Base-by-base conservation (phyloP, 92 coral and sea anemone species). In the Zoanthus solanderi region DNA sequence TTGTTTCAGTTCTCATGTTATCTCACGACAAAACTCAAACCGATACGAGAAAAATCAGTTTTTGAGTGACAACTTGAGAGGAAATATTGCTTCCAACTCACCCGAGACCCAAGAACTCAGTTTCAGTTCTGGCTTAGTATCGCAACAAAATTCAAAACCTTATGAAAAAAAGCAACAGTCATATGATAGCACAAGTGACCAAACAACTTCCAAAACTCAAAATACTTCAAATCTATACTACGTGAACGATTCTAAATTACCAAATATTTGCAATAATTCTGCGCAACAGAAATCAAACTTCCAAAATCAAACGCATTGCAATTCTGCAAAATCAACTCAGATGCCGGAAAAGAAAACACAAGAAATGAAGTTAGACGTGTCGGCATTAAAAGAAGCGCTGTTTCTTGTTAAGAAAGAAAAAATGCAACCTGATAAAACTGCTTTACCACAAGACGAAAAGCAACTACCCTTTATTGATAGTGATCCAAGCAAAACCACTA, bases 371-470 rank as follows among this genome's bases (percentile, higher is more conserved):
- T 13, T 81, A 11, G 75, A 81, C 18, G 60, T 81, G 9, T 28
- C 34, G 14, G 75, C 61, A 13, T 75, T 81, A 30, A 67, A 68
- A 81, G 85, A 81, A 65, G 75, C 85, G 57, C 23, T 81, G 45
- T 29, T 12, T 66, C 47, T 67, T 23, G 60, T 81, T 8, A 15
- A 81, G 42, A 81, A 46, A 44, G 37, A 81, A 0, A 73, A 81
- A 31, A 66, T 16, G 14, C 7, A 16, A 46, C 60, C 85, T 3
- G 10, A 42, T 29, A 66, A 44, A 66, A 45, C 23, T 9, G 28
- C 85, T 12, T 0, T 63, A 30, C 75, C 85, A 15, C 6, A 5
- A 6, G 71, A 74, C 7, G 78, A 44, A 52, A 66, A 53, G 23
- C 69, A 72, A 84, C 7, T 4, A 15, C 11, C 73, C 32, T 47